Conservation (phyloP, 2,113 vertebrate species). For the Cochlearius cochlearius region DNA sequence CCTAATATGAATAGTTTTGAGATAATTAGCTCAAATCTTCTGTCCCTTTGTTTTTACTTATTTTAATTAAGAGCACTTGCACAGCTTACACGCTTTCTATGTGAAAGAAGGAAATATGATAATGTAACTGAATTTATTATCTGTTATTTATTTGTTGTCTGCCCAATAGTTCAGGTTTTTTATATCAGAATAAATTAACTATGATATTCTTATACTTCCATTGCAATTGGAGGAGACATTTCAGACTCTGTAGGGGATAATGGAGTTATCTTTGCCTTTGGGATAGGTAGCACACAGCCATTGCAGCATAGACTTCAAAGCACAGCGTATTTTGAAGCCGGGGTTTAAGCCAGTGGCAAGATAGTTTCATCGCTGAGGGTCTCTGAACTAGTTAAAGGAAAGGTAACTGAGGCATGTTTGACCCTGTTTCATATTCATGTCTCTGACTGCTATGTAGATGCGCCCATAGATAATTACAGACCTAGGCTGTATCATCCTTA, state of each 20-base stretch:
- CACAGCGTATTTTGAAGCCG: not conserved
- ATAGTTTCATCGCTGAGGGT: not conserved
- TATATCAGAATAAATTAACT: not conserved
- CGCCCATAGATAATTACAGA: not conserved
- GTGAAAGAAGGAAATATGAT: not conserved
- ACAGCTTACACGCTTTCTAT: not conserved
- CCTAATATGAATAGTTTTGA: not conserved
- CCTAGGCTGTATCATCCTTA: not conserved
- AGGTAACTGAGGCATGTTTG: not conserved
- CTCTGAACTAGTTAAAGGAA: not conserved
- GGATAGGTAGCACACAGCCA: not conserved
- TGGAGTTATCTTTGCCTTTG: not conserved
- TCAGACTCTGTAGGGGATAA: not conserved
- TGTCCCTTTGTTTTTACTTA: not conserved
- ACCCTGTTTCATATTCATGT: not conserved
- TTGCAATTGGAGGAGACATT: not conserved
- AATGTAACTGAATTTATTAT: not conserved
- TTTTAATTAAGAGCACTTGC: not conserved
- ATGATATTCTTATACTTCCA: not conserved
- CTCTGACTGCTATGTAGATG: not conserved
- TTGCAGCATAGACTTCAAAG: not conserved
- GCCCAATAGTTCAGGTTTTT: not conserved
- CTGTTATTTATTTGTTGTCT: not conserved
- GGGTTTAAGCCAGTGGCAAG: not conserved
- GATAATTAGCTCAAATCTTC: not conserved